Base-by-base conservation (phyloP, 2,797 vertebrate genomes). In the Tolypeutes matacus region DNA sequence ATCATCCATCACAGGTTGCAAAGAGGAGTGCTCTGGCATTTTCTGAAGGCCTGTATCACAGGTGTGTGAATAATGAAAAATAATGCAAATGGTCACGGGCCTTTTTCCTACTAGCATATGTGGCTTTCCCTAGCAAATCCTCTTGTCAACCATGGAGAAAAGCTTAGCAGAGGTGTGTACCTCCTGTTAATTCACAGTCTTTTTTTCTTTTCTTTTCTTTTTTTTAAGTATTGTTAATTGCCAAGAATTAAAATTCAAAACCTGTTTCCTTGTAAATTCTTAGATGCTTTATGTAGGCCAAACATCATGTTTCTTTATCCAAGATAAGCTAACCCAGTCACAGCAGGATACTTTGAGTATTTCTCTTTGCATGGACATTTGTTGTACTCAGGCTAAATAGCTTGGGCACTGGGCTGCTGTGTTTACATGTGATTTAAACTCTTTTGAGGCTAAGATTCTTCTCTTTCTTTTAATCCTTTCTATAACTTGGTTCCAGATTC, bases 241-340 rank as follows among this genome's bases (percentile, higher is more conserved):
- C 29, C 20, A 64, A 81, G 70, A 49, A 89, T 73, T 77, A 93
- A 87, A 92, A 93, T 85, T 82, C 72, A 85, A 85, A 70, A 58
- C 7, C 31, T 23, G 34, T 49, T 93, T 86, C 42, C 39, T 23
- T 82, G 29, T 76, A 86, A 72, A 65, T 92, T 89, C 31, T 96
- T 70, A 78, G 53, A 94, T 23, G 14, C n/a, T 92, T 87, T 80
- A 65, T 60, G 9, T 18, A 86, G 21, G 39, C 46, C 78, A 72
- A 91, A 83, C 8, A 25, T 6, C 13, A 36, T 51, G 25, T 81
- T 94, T 88, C 82, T n/a, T 70, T 94, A 67, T 34, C 65, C 53
- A 93, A 76, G 18, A 85, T 81, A 58, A 85, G 25, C 10, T 67
- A 76, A 9, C 18, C 14, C 31, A 27, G 12, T 60, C 78, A 60